These are phyloP conservation scores for Congeria kusceri DNA, from an alignment of 2,888 invertebrate species.

Conservation along the genomic window DNA sequence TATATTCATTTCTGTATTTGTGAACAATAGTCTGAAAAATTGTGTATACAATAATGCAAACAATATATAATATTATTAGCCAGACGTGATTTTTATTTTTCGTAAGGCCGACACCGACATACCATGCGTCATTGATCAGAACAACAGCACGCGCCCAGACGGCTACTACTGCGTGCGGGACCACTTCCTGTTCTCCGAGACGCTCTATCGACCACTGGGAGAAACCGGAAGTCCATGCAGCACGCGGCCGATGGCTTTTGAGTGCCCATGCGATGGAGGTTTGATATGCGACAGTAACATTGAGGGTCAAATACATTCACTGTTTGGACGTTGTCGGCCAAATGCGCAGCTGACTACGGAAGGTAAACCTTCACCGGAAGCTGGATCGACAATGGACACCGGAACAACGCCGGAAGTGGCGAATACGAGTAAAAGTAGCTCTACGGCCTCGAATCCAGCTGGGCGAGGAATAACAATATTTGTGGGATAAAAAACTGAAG, in stretches of 20 bases:
- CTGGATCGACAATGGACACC: not conserved
- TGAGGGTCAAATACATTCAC: constrained; percentile 28
- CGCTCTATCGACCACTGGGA: constrained; percentile 40
- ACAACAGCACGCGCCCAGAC: constrained; percentile 28
- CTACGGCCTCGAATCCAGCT: too few relatives aligned
- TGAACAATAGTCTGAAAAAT: too few relatives aligned
- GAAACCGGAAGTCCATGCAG: constrained; percentile 35
- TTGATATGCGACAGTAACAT: constrained; percentile 45
- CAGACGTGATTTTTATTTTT: too few relatives aligned
- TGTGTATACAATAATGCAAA: too few relatives aligned
- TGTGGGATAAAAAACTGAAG: too few relatives aligned
- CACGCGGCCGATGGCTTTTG: constrained; percentile 32
- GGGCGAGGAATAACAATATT: too few relatives aligned
- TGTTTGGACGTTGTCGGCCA: constrained; percentile 51
- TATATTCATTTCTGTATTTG: too few relatives aligned
- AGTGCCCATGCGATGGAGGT: constrained; percentile 48
- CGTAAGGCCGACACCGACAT: too few relatives aligned
- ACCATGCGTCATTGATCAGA: constrained; percentile 18
- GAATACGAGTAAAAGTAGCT: too few relatives aligned
- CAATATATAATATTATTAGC: too few relatives aligned
- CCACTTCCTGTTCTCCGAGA: constrained; percentile 54
- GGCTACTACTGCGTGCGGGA: constrained; percentile 56
- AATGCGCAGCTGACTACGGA: constrained; percentile 6
- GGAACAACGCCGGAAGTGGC: not conserved
- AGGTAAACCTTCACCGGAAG: constrained; percentile 1